Conservation (phyloP, 2,113 vertebrate genomes). For the Silurus asotus region DNA sequence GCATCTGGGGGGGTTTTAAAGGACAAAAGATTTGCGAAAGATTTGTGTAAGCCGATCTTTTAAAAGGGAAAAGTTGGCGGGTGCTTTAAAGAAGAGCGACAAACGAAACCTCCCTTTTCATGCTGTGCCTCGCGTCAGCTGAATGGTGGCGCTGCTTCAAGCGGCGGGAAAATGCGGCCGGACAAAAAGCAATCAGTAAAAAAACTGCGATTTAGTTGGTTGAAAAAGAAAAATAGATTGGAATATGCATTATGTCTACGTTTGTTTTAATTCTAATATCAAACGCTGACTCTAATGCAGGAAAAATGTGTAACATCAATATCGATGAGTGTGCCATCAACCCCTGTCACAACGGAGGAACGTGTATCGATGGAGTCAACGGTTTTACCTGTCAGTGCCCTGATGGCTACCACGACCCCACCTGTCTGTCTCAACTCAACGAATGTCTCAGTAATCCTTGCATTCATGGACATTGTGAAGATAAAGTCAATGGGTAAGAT, state of each 20-base stretch:
- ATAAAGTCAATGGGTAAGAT: slow-evolving; percentile 86
- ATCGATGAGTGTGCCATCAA: slow-evolving; percentile 85
- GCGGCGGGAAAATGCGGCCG: slow-evolving; percentile 63
- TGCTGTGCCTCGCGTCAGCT: slow-evolving; percentile 60
- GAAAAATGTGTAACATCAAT: slow-evolving; percentile 90
- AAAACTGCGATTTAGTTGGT: slow-evolving; percentile 21
- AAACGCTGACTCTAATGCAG: slow-evolving; percentile 62
- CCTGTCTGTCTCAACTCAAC: slow-evolving; percentile 90
- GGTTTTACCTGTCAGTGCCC: slow-evolving; percentile 86
- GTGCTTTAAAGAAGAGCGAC: slow-evolving; percentile 67
- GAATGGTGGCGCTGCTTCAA: slow-evolving; percentile 66
- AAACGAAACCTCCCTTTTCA: slow-evolving; percentile 62
- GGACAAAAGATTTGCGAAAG: slow-evolving; percentile 73
- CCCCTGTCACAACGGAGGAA: slow-evolving; percentile 93
- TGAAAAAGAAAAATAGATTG: not conserved
- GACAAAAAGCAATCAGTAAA: slow-evolving; percentile 54
- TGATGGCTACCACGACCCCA: slow-evolving; percentile 86
- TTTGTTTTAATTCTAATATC: not conserved
- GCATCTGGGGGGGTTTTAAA: slow-evolving; percentile 64
- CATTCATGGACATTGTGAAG: slow-evolving; percentile 86
- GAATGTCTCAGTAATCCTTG: slow-evolving; percentile 95
- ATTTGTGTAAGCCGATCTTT: slow-evolving; percentile 77
- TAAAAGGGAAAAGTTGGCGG: slow-evolving; percentile 69
- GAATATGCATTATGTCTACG: slow-evolving; percentile 3
- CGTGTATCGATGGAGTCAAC: slow-evolving; percentile 85